These are phyloP conservation scores for Amorpha juglandis DNA, from an alignment of 2,888 invertebrate species.

Conservation along the genomic window DNA sequence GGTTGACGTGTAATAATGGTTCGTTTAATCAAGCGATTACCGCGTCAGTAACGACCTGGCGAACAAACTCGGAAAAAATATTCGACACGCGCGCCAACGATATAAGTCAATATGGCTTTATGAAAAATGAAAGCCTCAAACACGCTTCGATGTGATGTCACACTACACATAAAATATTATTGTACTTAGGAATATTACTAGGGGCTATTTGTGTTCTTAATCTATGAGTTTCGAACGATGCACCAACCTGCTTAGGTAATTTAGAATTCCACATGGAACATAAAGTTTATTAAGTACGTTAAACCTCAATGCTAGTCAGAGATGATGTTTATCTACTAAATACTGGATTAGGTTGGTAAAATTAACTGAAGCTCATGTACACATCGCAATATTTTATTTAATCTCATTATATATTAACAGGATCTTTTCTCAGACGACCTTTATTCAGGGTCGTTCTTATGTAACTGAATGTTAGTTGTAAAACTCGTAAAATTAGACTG, in stretches of 20 bases:
- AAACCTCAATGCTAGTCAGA: neutral
- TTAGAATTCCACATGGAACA: neutral
- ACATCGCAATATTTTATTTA: neutral
- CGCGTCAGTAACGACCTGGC: slow-evolving; percentile 27
- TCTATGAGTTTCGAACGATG: neutral
- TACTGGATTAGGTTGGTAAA: neutral
- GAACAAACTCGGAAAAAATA: neutral
- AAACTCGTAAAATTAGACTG: too few species aligned
- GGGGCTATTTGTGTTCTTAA: neutral
- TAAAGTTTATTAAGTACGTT: neutral
- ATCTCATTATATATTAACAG: neutral
- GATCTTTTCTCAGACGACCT: neutral
- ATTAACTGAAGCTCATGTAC: neutral
- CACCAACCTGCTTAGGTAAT: neutral
- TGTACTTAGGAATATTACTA: neutral
- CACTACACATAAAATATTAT: neutral
- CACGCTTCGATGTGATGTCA: neutral
- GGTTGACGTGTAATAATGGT: slow-evolving; percentile 39
- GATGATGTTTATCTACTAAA: neutral
- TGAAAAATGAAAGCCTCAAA: slow-evolving; percentile 6
- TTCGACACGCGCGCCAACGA: neutral
- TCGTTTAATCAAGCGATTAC: slow-evolving; percentile 40
- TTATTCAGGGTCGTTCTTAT: too few species aligned
- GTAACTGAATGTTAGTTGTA: too few species aligned
- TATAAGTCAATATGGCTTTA: neutral